Percentiles rank a stretch among this genome's conserved stretches.
Conservation (phyloP, 2,113 vertebrate species). For the Parus major region DNA sequence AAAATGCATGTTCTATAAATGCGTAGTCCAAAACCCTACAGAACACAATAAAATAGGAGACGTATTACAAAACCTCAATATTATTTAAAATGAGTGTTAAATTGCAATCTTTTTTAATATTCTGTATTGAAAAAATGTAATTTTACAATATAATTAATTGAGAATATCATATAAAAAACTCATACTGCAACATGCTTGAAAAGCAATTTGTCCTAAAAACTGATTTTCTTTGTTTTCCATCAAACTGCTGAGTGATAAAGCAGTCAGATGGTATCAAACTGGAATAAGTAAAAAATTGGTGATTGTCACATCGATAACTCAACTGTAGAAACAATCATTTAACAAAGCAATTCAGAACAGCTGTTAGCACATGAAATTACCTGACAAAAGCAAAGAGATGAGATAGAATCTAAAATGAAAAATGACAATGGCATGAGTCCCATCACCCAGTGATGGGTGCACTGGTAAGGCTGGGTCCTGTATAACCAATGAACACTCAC, state of each 20-base stretch:
- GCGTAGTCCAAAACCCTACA: not conserved
- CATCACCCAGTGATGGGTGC: not conserved
- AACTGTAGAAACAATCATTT: conserved; percentile 28
- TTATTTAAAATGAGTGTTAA: not conserved
- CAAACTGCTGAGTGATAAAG: not conserved
- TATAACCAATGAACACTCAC: not conserved
- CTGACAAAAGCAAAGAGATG: not conserved
- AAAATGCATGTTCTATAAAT: not conserved
- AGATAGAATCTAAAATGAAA: not conserved
- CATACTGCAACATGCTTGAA: not conserved
- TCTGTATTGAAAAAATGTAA: not conserved
- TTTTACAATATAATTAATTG: not conserved
- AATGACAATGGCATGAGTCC: not conserved
- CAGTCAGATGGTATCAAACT: not conserved
- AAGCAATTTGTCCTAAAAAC: not conserved
- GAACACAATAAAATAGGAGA: not conserved
- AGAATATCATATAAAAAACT: not conserved
- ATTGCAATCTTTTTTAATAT: not conserved
- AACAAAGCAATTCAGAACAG: conserved; percentile 30
- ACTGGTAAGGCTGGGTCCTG: not conserved
- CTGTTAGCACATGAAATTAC: not conserved
- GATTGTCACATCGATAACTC: not conserved
- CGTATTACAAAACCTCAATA: not conserved
- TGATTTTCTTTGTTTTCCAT: not conserved
- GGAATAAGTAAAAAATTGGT: not conserved